Evolutionary conservation across 2,113 vertebrate genomes (phyloP).

Genomic region (Anarhynchus alexandrinus): DNA sequence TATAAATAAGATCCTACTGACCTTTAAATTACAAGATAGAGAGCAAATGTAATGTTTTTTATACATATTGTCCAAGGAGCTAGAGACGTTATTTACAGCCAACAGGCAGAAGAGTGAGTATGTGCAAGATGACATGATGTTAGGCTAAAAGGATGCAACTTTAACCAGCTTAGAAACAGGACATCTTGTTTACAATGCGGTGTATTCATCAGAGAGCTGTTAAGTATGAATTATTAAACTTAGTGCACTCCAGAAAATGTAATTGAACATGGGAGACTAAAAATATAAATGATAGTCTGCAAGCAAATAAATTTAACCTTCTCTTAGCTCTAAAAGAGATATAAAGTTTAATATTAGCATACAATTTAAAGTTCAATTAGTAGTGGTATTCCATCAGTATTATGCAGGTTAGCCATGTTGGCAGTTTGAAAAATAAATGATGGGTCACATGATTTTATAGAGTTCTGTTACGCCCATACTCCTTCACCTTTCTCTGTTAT

Average conservation of each 20-base stretch:
- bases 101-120: background rate
- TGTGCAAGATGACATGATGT: background rate
- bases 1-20: background rate
- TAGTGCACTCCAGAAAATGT: conserved; percentile 45
- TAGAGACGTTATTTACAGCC: background rate
- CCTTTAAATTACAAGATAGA: background rate
- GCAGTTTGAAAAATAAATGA: background rate
- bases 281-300: conserved; percentile 30
- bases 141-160: background rate
- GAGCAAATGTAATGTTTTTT: background rate
- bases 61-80: background rate
- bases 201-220: conserved; percentile 21
- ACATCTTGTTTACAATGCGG: conserved; percentile 10
- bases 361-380: background rate
- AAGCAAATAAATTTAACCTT: conserved; percentile 16
- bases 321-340: background rate
- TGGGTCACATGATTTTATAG: background rate
- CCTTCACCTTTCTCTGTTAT: background rate
- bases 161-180: conserved; percentile 6
- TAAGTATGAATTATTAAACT: conserved; percentile 57
- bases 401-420: background rate
- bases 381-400: background rate
- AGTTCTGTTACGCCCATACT: background rate
- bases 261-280: background rate
- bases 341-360: background rate